Evolutionary conservation across 2,113 vertebrate genomes (phyloP), one percentile per base, ranked within the genome.

Genomic region (Picathartes gymnocephalus): DNA sequence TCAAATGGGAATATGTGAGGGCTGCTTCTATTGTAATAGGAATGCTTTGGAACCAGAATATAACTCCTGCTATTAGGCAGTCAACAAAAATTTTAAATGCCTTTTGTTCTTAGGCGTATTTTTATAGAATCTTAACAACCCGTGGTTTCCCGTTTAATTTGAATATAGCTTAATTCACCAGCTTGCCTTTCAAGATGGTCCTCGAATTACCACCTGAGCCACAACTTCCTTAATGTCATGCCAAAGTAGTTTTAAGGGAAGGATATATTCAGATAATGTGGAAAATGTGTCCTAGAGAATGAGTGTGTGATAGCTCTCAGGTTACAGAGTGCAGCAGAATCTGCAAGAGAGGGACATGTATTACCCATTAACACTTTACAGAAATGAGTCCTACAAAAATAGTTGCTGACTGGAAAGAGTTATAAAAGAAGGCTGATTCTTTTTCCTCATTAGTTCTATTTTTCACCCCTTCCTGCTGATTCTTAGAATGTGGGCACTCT

Each of bases 171-270:
- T 93, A 90, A 90, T 96, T 96, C 92, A 94, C 70, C 85, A 82
- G 45, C 51, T 80, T 72, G 44, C 78, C 90, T 96, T 97, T 95
- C 66, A 95, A 92, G 93, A 96, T 82, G 71, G 89, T 94, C 90
- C 54, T 95, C 79, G 45, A 73, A 95, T 95, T 95, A 97, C 92
- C 88, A 88, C 90, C 93, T 80, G 93, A 95, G 87, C 93, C 93
- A 94, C 96, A 96, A 73, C 93, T 96, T 96, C 96, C 88, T 96
- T 93, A 35, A 90, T 83, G 47, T 71, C 62, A 33, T 93, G 95
- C 96, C 95, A 97, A 66, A 71, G 73, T 66, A 80, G 64, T 88
- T 94, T 89, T 88, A 79, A 88, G 71, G 50, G 74, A 60, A 90
- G 87, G 68, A 86, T 96, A 71, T 86, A 86, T 76, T 91, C 78